Evolutionary conservation across 2,113 vertebrate genomes (phyloP).

Genomic region (Seriola aureovittata): DNA sequence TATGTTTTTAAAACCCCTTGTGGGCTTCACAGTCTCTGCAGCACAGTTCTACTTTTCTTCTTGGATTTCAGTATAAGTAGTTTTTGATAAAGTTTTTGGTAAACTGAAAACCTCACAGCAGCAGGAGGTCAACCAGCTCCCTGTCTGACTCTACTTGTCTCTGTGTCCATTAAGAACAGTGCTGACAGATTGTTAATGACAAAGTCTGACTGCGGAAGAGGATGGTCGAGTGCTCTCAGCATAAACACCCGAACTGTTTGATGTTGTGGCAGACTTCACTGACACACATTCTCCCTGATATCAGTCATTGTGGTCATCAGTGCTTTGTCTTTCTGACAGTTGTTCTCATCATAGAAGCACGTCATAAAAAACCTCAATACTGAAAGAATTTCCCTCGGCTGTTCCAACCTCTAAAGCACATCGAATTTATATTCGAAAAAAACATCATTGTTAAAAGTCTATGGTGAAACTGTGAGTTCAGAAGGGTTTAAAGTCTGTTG

Average conservation of each 20-base stretch:
- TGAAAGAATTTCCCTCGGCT: neutral
- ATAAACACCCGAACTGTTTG: constrained; percentile 25
- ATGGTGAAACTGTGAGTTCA: neutral
- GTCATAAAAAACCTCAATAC: neutral
- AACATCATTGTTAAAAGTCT: neutral
- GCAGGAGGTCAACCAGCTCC: constrained; percentile 36
- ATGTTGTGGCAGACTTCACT: constrained; percentile 5
- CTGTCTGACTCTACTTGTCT: constrained; percentile 37
- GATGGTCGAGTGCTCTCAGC: neutral
- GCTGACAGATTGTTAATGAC: constrained; percentile 32
- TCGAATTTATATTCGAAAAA: neutral
- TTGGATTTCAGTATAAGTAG: neutral
- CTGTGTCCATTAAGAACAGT: constrained; percentile 23
- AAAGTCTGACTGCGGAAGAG: constrained; percentile 7
- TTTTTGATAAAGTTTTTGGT: constrained; percentile 2
- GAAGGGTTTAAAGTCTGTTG: no score
- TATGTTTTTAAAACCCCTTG: neutral
- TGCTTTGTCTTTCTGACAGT: neutral
- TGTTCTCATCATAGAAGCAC: neutral
- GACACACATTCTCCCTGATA: constrained; percentile 1
- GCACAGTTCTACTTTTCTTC: neutral
- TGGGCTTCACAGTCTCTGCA: constrained; percentile 14
- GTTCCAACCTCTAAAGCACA: neutral
- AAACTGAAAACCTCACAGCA: neutral
- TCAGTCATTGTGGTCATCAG: neutral